A percentile compares a stretch with the other conserved stretches of the same genome.
Evolutionary conservation across 2,797 vertebrate species (phyloP).

Genomic region (Podarcis siculus): DNA sequence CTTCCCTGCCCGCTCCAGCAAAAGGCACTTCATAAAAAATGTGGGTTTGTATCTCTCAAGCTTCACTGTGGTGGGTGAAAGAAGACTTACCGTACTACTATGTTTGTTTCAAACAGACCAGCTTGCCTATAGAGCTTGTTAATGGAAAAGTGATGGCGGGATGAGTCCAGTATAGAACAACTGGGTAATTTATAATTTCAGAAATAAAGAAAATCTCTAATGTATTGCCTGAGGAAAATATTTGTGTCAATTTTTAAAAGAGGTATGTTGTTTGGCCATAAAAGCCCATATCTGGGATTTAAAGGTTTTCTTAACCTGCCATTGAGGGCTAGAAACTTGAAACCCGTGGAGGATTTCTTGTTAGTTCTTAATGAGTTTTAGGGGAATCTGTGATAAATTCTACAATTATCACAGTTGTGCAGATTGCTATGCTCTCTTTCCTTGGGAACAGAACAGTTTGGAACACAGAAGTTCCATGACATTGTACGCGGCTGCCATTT

Average conservation of each 20-base stretch:
- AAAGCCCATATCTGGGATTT: not conserved
- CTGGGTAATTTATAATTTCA: not conserved
- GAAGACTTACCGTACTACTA: too few species aligned
- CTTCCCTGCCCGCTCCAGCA: not conserved
- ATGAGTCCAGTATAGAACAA: not conserved
- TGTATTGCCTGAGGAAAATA: not conserved
- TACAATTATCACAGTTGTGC: not conserved
- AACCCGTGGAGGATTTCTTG: too few species aligned
- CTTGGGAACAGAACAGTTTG: not conserved
- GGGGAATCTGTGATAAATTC: not conserved
- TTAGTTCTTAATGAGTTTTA: not conserved
- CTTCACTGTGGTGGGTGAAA: slow-evolving; percentile 19
- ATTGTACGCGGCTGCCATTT: too few species aligned
- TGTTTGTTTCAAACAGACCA: not conserved
- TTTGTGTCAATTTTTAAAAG: not conserved
- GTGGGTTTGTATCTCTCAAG: not conserved
- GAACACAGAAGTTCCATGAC: not conserved
- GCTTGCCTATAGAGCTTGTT: not conserved
- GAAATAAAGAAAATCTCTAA: not conserved
- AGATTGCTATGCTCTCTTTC: not conserved
- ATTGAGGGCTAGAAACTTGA: not conserved
- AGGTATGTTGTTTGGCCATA: not conserved
- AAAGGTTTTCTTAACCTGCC: not conserved
- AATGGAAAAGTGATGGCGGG: not conserved
- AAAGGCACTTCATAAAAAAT: slow-evolving; percentile 4